Evolutionary conservation across 2,113 vertebrate genomes (phyloP), one percentile per base, ranked within the genome.

Genomic region (Ptychochromis oligacanthus): DNA sequence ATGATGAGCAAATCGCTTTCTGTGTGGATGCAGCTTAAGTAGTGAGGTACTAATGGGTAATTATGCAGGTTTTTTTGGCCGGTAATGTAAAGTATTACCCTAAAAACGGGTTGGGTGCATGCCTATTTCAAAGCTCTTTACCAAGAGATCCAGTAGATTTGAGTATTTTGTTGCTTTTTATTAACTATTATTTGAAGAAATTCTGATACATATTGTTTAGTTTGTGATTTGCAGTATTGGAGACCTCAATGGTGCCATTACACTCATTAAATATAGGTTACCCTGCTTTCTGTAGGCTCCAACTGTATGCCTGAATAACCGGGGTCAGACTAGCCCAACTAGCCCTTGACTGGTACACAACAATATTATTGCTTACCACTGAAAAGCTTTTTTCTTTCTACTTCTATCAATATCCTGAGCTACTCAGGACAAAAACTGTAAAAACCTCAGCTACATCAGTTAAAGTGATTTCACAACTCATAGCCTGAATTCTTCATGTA

Each of bases 191-290:
- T 8, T 8, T 36, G 36, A 7, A 36, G 7, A 36, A 8, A 6
- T 6, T 36, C 36, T 36, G 36, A 36, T 36, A 6, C 36, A 8
- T 8, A 6, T 7, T n/a, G 43, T 52, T 70, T 13, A 0, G 18
- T 52, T 72, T 31, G 7, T 52, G 17, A 17, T 52, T 72, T 52
- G 43, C 26, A 54, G 46, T 31, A 31, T 72, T 70, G 24, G 46
- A 54, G 31, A 54, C 18, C 7, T 54, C 26, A 54, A n/a, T 14
- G 67, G 4, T 54, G 26, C 17, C 40, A 43, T 31, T 31, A 64
- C 3, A 13, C 38, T 54, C 4, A 15, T 64, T 38, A 85, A 7
- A 89, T 83, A 24, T 86, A 83, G 81, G 84, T 86, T 81, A 83
- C 2, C 74, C 38, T 72, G 76, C 67, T 80, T 62, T 13, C 64